A percentile compares a stretch with the other conserved stretches of the same genome.
Conservation (phyloP, 2,113 vertebrate genomes). For the Trogon surrucura region DNA sequence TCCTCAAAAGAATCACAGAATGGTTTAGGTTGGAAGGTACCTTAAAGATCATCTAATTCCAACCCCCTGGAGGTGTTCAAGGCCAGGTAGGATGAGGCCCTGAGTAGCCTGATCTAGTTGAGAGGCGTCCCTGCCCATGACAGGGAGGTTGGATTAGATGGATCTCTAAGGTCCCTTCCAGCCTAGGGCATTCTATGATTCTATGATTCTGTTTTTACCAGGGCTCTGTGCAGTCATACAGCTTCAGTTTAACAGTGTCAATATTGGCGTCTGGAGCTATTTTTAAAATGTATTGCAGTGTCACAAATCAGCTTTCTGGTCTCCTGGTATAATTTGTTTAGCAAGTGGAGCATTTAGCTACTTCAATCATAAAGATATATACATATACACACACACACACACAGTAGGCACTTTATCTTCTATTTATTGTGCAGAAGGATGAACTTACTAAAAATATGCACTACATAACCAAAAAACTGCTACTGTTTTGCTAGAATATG, state of each 20-base stretch:
- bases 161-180: too few relatives aligned
- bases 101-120: too few relatives aligned
- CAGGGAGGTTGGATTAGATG: too few relatives aligned
- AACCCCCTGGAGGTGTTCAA: too few relatives aligned
- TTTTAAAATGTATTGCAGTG: neutral
- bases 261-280: neutral
- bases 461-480: neutral
- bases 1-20: neutral
- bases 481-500: neutral
- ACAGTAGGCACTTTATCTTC: neutral
- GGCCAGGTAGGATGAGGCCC: too few relatives aligned
- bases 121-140: too few relatives aligned
- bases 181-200: too few relatives aligned
- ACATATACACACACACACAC: neutral
- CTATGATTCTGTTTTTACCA: neutral
- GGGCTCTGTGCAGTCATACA: neutral
- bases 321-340: neutral
- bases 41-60: too few relatives aligned
- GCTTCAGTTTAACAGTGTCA: neutral
- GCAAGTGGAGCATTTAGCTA: neutral
- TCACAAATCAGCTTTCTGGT: neutral
- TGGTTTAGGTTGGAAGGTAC: too few relatives aligned
- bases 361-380: neutral
- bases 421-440: neutral
- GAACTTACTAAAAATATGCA: neutral